phyloP scores from a whole-genome alignment of 2,113 vertebrate species.

The Barnardius zonarius region DNA sequence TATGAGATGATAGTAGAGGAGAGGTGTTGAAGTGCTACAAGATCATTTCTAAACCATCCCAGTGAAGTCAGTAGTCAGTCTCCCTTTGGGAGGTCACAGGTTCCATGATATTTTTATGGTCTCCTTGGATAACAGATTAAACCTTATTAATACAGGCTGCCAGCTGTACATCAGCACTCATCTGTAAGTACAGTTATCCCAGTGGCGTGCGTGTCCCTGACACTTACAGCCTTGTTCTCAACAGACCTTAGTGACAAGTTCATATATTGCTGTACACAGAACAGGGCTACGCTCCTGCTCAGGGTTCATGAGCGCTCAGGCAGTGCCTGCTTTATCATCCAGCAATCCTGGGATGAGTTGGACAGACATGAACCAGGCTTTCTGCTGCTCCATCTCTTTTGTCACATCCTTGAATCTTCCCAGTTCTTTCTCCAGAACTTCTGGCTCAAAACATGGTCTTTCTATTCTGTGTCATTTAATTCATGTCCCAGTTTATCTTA shows the following conservation, averaged over 20 bases:
- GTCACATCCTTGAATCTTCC: not conserved
- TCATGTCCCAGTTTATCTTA: not conserved
- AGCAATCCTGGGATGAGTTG: not conserved
- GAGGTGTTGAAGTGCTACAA: not conserved
- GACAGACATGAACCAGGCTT: not conserved
- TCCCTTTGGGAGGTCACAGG: not conserved
- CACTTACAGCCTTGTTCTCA: not conserved
- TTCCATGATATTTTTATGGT: not conserved
- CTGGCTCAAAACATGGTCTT: not conserved
- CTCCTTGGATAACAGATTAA: not conserved
- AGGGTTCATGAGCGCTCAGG: not conserved
- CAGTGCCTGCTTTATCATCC: not conserved
- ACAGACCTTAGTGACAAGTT: not conserved
- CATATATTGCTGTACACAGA: not conserved
- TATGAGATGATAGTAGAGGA: not conserved
- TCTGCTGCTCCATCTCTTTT: not conserved
- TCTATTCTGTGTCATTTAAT: not conserved
- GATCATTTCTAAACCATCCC: not conserved
- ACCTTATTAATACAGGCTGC: not conserved
- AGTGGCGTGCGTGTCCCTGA: not conserved
- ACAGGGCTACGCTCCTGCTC: not conserved
- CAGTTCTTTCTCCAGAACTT: not conserved
- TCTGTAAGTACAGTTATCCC: not conserved
- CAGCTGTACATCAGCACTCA: not conserved
- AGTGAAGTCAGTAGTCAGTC: not conserved